Evolutionary conservation across 1,140 invertebrate species (phyloP).

Genomic region (Bombyx mandarina): DNA sequence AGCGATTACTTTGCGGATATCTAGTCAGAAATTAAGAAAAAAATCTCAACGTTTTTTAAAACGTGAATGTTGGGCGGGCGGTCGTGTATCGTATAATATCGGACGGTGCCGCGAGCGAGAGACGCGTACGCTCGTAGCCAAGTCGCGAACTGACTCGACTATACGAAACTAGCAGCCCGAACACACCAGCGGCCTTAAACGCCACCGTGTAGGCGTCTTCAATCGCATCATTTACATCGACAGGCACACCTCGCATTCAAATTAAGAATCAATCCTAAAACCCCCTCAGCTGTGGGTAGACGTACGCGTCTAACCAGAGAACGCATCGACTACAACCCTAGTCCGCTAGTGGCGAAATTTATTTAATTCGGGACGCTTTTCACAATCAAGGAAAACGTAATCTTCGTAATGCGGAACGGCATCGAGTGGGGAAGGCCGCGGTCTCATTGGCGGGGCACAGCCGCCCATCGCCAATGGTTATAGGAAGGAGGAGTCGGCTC

Average conservation of each 20-base stretch:
- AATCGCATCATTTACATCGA: slow-evolving; percentile 9
- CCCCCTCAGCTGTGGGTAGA: background rate
- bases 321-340: no score
- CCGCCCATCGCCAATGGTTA: slow-evolving; percentile 51
- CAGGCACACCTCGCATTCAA: background rate
- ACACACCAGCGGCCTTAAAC: slow-evolving; percentile 1
- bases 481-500: slow-evolving; percentile 46
- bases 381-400: slow-evolving; percentile 40
- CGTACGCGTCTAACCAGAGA: background rate
- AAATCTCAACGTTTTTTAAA: no score
- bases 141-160: slow-evolving; percentile 24
- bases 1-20: background rate
- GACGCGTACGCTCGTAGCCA: slow-evolving; percentile 24
- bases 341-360: slow-evolving; percentile 12
- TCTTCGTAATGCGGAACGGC: slow-evolving; percentile 28
- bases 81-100: slow-evolving; percentile 14
- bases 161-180: slow-evolving; percentile 1
- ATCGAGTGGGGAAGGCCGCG: slow-evolving; percentile 45
- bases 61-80: slow-evolving; percentile 21
- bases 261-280: background rate
- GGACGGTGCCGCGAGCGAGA: slow-evolving; percentile 18
- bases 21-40: no score
- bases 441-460: slow-evolving; percentile 43
- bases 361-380: slow-evolving; percentile 21
- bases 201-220: slow-evolving; percentile 19